phyloP scores from a whole-genome alignment of 2,113 vertebrate genomes.

The Pica pica region DNA sequence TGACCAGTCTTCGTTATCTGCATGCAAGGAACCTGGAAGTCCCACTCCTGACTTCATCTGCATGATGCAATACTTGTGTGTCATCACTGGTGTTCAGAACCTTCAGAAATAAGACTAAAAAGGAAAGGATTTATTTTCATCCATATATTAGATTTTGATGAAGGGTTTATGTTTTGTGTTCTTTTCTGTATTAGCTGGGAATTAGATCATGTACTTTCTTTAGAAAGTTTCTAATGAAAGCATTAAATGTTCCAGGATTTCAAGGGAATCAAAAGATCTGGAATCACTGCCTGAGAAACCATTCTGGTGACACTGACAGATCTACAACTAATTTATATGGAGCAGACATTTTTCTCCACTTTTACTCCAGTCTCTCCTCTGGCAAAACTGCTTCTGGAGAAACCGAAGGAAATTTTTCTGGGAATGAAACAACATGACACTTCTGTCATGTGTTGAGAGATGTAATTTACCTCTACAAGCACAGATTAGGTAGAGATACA shows the following conservation, averaged over 20 bases:
- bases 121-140: background rate
- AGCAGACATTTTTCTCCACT: background rate
- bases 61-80: background rate
- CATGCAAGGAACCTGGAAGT: background rate
- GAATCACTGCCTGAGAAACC: background rate
- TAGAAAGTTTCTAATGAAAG: background rate
- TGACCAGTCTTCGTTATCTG: rapidly evolving
- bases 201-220: background rate
- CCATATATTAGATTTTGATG: background rate
- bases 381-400: background rate
- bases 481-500: background rate
- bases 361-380: background rate
- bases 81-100: background rate
- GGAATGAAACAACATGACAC: background rate
- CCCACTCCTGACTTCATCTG: background rate
- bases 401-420: background rate
- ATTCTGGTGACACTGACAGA: background rate
- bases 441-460: background rate
- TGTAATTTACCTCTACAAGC: background rate
- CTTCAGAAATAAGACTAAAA: background rate
- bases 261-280: background rate
- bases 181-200: background rate
- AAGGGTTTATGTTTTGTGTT: background rate
- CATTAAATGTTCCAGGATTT: background rate
- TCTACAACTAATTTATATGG: background rate